Evolutionary conservation across 1,140 invertebrate species (phyloP).

Genomic region (Lepidostoma basale): DNA sequence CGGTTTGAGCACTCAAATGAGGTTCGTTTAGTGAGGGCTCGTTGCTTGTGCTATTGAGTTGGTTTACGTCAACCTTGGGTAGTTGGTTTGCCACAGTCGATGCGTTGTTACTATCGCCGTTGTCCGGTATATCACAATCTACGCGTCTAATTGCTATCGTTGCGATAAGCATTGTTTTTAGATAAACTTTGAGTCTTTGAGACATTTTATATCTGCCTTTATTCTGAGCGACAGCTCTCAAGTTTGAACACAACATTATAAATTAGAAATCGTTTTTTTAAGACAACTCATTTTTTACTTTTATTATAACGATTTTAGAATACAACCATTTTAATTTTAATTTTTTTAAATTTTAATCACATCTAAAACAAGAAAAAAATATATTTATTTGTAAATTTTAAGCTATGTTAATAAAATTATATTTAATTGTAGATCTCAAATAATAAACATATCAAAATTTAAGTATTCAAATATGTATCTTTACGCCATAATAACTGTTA

Average conservation of each 20-base stretch:
- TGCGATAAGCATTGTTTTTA: constrained; percentile 4
- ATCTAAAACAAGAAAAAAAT: not conserved
- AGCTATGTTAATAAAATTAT: too few species aligned
- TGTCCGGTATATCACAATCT: constrained; percentile 5
- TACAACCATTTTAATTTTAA: not conserved
- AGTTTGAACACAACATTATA: constrained; percentile 28
- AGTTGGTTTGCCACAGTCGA: not conserved
- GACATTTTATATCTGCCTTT: constrained; percentile 35
- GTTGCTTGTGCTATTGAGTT: not conserved
- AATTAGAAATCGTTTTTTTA: not conserved
- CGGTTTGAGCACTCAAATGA: constrained; percentile 40
- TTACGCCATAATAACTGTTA: too few species aligned
- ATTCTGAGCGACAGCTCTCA: constrained; percentile 34
- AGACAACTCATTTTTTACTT: not conserved
- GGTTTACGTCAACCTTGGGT: not conserved
- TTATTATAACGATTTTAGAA: too few species aligned
- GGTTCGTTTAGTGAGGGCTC: constrained; percentile 5
- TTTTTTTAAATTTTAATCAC: not conserved
- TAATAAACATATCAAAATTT: too few species aligned
- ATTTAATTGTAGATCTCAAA: too few species aligned
- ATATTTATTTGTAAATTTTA: not conserved
- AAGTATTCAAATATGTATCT: too few species aligned
- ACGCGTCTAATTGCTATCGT: not conserved
- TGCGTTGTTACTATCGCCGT: not conserved
- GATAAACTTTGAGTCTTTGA: not conserved